phyloP scores from a whole-genome alignment of 2,888 invertebrate genomes.

The Epirrhoe alternata region DNA sequence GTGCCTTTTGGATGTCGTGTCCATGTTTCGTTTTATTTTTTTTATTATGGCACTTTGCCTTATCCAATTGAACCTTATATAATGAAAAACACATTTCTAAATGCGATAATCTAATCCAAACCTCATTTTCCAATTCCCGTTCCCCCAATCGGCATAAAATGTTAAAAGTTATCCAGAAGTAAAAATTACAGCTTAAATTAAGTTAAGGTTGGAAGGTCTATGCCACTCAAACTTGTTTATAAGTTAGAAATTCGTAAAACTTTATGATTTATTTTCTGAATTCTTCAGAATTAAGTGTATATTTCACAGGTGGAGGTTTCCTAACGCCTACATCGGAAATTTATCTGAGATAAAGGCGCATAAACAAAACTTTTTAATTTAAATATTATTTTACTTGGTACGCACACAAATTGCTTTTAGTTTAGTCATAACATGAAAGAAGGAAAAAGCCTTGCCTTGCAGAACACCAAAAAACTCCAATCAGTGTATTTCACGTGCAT shows the following conservation, averaged over 20 bases:
- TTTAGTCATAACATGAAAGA: not conserved
- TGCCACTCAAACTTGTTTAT: slow-evolving; percentile 31
- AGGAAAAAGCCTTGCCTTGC: too few relatives aligned
- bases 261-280: slow-evolving; percentile 32
- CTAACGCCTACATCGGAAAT: slow-evolving; percentile 8
- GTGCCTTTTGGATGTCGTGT: too few relatives aligned
- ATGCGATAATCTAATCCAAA: slow-evolving; percentile 25
- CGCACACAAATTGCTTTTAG: too few relatives aligned
- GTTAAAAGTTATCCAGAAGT: slow-evolving; percentile 26
- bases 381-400: not conserved
- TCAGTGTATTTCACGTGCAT: too few relatives aligned
- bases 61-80: not conserved
- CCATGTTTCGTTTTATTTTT: too few relatives aligned
- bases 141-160: slow-evolving; percentile 23
- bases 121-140: slow-evolving; percentile 20
- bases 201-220: slow-evolving; percentile 26
- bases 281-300: slow-evolving; percentile 21
- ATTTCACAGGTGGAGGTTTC: slow-evolving; percentile 15
- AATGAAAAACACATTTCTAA: slow-evolving; percentile 21
- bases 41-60: not conserved
- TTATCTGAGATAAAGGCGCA: not conserved
- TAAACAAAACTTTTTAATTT: not conserved
- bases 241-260: slow-evolving; percentile 26
- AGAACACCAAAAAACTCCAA: too few relatives aligned
- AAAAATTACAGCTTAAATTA: slow-evolving; percentile 32